Conservation (phyloP, 2,797 vertebrate genomes). For the Caiman crocodilus region DNA sequence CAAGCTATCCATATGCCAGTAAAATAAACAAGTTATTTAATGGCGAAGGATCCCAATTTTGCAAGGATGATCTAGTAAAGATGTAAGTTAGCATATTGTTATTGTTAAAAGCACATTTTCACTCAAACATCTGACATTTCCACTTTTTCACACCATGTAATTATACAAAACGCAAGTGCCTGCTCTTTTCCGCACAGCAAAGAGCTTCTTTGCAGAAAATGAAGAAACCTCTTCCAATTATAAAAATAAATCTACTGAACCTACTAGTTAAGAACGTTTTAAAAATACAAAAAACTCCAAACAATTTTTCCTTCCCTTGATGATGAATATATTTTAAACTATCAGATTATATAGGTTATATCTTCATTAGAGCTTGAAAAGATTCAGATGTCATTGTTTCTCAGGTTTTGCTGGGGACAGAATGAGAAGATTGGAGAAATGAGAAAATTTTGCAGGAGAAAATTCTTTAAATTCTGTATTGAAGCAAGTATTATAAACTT, state of each 20-base stretch:
- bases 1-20: neutral
- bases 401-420: neutral
- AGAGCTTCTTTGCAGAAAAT: neutral
- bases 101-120: neutral
- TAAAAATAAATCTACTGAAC: neutral
- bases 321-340: neutral
- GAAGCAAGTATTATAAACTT: neutral
- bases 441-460: neutral
- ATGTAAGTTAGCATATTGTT: neutral
- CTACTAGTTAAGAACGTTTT: neutral
- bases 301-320: neutral
- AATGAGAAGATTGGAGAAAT: no score
- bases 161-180: neutral
- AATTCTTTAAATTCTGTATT: neutral
- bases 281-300: neutral
- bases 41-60: neutral
- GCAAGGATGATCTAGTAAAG: neutral
- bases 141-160: neutral
- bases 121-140: neutral
- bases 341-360: neutral
- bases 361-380: neutral
- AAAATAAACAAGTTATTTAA: neutral
- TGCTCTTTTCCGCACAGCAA: neutral
- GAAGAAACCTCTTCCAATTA: neutral
- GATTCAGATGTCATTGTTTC: neutral